Evolutionary conservation across 2,888 invertebrate genomes (phyloP).

Genomic region (Dorcus parallelipipedus): DNA sequence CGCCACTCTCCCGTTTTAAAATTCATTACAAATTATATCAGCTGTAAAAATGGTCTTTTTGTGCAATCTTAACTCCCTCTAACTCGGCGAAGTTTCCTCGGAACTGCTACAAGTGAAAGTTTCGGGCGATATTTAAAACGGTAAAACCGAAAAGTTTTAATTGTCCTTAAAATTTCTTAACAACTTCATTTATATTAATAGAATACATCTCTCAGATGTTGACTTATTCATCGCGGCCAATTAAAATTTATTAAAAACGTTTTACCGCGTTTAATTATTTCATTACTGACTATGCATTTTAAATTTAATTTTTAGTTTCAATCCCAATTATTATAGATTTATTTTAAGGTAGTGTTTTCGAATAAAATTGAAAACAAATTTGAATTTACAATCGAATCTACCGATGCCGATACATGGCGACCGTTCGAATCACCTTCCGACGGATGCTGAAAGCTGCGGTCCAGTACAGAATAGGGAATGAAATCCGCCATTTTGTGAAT

Average conservation of each 20-base stretch:
- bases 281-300: too few species aligned
- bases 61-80: constrained; percentile 10
- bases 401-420: too few species aligned
- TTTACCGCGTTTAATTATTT: too few species aligned
- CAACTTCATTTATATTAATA: too few species aligned
- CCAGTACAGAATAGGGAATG: constrained; percentile 14
- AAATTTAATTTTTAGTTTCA: too few species aligned
- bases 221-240: not conserved
- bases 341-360: too few species aligned
- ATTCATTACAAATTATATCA: constrained; percentile 51
- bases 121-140: not conserved
- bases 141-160: constrained; percentile 4
- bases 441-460: constrained; percentile 15
- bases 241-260: not conserved
- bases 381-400: too few species aligned
- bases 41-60: constrained; percentile 47
- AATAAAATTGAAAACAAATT: too few species aligned
- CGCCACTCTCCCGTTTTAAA: constrained; percentile 47
- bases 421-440: not conserved
- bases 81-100: constrained; percentile 2
- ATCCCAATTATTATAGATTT: too few species aligned
- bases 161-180: not conserved
- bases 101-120: not conserved
- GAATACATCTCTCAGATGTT: too few species aligned
- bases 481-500: constrained; percentile 36